Conservation (phyloP, 2,113 vertebrate genomes). For the Globicephala melas region DNA sequence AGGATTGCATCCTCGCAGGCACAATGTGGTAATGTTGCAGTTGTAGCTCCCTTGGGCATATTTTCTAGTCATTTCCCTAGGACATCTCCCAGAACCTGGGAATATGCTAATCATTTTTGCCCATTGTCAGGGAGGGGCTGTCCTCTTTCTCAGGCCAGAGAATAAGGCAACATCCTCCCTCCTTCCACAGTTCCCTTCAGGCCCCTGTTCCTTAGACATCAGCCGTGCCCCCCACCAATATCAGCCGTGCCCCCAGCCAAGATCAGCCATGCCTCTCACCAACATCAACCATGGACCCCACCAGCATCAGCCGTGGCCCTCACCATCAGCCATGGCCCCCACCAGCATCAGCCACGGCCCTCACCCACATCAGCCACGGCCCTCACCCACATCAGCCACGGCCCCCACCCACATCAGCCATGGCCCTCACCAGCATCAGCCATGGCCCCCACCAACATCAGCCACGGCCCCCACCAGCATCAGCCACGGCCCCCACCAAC, state of each 20-base stretch:
- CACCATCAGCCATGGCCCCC: no score
- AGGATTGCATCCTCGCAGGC: neutral
- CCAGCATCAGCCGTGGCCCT: no score
- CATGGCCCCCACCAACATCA: no score
- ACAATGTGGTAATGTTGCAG: no score
- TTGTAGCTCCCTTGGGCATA: neutral
- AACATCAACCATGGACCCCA: no score
- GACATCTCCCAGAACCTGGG: neutral
- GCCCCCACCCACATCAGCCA: no score
- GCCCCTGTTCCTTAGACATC: neutral
- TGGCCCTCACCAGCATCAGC: no score
- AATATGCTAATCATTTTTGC: neutral
- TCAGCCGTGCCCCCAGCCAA: neutral
- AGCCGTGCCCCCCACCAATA: neutral
- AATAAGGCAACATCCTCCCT: neutral
- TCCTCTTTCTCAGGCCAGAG: neutral
- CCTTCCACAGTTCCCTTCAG: neutral
- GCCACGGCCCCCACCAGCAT: neutral
- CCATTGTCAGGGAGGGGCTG: neutral
- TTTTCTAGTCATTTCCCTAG: neutral
- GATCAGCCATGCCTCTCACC: no score
- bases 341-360: no score
- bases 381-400: no score
- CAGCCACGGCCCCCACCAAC: accelerated
- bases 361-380: no score